These are phyloP conservation scores for Globodera rostochiensis DNA, from an alignment of 1,140 invertebrate species.

Conservation along the genomic window DNA sequence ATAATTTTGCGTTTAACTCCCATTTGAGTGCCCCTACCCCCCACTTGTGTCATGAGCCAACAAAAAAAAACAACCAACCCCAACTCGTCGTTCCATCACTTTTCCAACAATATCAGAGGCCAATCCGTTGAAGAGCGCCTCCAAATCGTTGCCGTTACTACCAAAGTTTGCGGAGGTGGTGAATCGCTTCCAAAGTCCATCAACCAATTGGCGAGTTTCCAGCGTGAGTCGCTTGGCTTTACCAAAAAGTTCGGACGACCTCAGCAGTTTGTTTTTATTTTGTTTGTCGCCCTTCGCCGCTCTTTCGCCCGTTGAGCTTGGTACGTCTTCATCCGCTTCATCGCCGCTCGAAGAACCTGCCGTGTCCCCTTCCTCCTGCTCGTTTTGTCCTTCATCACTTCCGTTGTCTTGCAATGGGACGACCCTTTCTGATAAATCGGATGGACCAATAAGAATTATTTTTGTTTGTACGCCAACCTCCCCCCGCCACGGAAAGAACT, in stretches of 20 bases:
- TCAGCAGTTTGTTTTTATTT: background rate
- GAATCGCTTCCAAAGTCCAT: background rate
- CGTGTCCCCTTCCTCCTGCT: background rate
- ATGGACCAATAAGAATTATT: background rate
- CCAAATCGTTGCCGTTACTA: background rate
- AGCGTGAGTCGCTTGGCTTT: background rate
- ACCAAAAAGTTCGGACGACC: background rate
- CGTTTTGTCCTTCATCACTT: background rate
- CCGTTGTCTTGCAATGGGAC: background rate
- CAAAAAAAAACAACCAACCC: no score
- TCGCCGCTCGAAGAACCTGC: background rate
- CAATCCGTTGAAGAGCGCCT: background rate
- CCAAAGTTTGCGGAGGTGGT: background rate
- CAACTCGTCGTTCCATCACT: background rate
- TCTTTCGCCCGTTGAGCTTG: no score
- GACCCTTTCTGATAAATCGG: background rate
- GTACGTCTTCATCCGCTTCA: background rate
- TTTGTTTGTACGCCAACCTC: background rate
- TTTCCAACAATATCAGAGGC: background rate
- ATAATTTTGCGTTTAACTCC: no score
- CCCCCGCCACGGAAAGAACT: background rate
- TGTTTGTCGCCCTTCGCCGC: background rate
- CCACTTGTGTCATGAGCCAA: no score
- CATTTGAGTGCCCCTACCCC: no score
- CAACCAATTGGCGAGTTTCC: background rate